phyloP scores from a whole-genome alignment of 2,113 vertebrate genomes.

The Elephas maximus region DNA sequence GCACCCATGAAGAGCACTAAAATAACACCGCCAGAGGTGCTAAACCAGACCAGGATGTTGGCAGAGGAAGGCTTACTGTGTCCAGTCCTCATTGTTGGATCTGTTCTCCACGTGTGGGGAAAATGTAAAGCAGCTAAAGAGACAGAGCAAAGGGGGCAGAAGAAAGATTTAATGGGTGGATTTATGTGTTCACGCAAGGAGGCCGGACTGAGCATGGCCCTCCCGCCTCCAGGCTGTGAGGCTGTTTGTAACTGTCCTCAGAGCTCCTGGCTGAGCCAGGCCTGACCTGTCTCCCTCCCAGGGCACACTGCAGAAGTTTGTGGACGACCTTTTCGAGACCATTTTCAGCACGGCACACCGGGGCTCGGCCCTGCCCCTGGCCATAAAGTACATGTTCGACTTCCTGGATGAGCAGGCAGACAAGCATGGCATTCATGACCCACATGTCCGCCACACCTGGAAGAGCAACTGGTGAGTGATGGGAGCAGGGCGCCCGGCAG shows the following conservation, averaged over 20 bases:
- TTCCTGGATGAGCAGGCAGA: constrained; percentile 99
- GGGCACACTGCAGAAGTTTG: constrained; percentile 99
- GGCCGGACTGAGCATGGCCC: accelerated
- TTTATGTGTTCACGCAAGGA: background rate
- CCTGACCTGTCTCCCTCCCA: constrained; percentile 74
- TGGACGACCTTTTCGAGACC: constrained; percentile 99
- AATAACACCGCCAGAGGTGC: constrained; percentile 20
- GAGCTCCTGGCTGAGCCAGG: accelerated
- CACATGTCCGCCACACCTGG: constrained; percentile 98
- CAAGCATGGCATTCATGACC: constrained; percentile 98
- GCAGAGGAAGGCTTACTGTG: constrained; percentile 22
- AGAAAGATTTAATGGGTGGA: accelerated
- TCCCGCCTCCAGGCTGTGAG: background rate
- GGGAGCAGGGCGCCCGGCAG: background rate
- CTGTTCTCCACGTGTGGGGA: background rate
- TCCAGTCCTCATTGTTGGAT: background rate
- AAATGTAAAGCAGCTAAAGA: background rate
- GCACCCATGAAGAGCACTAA: constrained; percentile 55
- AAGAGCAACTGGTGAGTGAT: constrained; percentile 98
- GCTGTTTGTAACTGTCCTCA: background rate
- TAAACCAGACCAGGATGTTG: background rate
- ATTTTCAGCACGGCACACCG: constrained; percentile 99
- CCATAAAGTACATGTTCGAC: constrained; percentile 99
- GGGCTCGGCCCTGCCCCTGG: constrained; percentile 97
- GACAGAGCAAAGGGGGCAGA: background rate